Conservation (phyloP, 2,113 vertebrate species). For the Delphinapterus leucas region DNA sequence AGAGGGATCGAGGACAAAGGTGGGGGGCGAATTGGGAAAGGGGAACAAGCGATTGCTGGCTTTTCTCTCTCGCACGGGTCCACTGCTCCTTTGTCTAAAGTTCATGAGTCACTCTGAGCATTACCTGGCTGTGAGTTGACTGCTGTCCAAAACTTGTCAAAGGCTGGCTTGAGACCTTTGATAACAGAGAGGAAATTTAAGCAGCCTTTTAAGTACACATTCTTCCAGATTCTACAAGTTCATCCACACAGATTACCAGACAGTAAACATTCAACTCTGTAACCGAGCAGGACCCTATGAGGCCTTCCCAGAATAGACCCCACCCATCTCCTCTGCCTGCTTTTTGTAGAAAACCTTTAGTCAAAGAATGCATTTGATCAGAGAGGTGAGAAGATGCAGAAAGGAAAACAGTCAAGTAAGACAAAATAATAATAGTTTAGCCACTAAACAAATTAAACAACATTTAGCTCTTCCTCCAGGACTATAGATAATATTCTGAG, state of each 20-base stretch:
- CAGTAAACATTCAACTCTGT: neutral
- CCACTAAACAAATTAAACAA: too few species aligned
- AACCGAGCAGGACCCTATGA: too few species aligned
- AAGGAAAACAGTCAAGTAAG: too few species aligned
- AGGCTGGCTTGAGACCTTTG: neutral
- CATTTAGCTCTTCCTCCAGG: too few species aligned
- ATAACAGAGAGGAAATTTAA: neutral
- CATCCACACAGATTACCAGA: neutral
- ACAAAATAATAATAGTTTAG: too few species aligned
- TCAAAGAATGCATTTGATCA: too few species aligned
- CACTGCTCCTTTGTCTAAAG: neutral
- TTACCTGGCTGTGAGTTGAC: neutral
- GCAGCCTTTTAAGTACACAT: neutral
- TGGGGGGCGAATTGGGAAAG: too few species aligned
- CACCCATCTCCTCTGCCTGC: too few species aligned
- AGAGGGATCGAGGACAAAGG: neutral
- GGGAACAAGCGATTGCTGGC: neutral
- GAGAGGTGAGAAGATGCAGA: too few species aligned
- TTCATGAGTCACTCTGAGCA: neutral
- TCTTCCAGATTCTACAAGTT: neutral
- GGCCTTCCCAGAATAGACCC: too few species aligned
- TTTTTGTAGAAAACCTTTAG: too few species aligned
- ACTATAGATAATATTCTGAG: too few species aligned
- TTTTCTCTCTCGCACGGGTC: neutral
- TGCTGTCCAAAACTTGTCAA: neutral